phyloP scores from a whole-genome alignment of 2,797 vertebrate species.

The Chloroceryle amazona region DNA sequence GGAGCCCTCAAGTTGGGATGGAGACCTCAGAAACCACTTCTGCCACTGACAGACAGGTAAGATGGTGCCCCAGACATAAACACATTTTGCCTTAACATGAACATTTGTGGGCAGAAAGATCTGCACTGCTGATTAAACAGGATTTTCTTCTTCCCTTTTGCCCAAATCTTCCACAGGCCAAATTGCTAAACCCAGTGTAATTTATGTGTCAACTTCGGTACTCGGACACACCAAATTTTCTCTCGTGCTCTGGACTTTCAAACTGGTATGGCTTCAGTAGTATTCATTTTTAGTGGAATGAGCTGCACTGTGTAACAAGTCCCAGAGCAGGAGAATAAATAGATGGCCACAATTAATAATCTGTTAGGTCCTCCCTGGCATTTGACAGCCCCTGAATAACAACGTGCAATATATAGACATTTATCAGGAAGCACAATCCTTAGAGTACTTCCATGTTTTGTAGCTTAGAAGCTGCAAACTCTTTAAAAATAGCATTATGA shows the following conservation, averaged over 20 bases:
- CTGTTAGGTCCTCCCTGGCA: background rate
- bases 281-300: background rate
- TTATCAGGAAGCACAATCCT: background rate
- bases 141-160: background rate
- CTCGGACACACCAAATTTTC: background rate
- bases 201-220: constrained; percentile 2
- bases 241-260: background rate
- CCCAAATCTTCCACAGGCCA: constrained; percentile 3
- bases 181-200: constrained; percentile 59
- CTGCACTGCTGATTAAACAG: constrained; percentile 9
- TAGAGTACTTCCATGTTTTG: background rate
- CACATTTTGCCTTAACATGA: background rate
- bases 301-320: background rate
- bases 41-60: background rate
- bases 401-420: background rate
- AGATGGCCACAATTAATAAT: background rate
- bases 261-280: fast-evolving
- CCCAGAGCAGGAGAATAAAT: background rate
- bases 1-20: background rate
- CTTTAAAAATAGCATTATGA: background rate
- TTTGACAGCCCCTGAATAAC: background rate
- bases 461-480: background rate
- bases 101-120: background rate
- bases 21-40: background rate
- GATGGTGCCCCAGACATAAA: background rate